These are phyloP conservation scores for Hafferia zeledoni DNA, from an alignment of 2,797 vertebrate genomes.

Conservation along the genomic window DNA sequence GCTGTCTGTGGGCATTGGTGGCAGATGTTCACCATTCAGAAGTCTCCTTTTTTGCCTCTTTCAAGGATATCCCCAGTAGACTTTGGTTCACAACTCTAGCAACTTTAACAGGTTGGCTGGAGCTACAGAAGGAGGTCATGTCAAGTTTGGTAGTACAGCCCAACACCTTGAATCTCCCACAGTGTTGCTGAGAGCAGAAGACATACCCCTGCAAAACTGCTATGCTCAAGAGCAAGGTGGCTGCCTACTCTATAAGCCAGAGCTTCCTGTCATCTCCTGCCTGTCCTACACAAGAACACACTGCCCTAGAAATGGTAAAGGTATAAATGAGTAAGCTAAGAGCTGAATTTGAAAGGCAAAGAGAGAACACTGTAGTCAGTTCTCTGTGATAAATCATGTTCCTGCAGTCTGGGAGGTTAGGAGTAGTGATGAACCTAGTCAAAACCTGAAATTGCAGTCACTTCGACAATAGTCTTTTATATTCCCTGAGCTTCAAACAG, in stretches of 20 bases:
- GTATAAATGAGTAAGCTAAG: neutral
- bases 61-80: neutral
- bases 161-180: neutral
- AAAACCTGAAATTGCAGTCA: neutral
- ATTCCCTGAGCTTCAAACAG: constrained; percentile 6
- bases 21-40: neutral
- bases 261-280: neutral
- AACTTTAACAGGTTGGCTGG: neutral
- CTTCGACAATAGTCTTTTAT: constrained; percentile 34
- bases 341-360: constrained; percentile 3
- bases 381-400: constrained; percentile 13
- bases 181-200: neutral
- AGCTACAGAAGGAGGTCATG: neutral
- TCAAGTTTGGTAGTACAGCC: neutral
- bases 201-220: neutral
- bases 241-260: neutral
- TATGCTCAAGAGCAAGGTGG: accelerated
- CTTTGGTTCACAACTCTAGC: neutral
- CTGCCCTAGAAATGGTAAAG: constrained; percentile 19
- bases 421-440: constrained; percentile 5
- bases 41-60: neutral
- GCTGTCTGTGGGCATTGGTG: neutral
- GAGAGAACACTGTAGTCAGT: neutral
- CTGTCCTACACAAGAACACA: constrained; percentile 2
- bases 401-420: neutral